Base-by-base conservation (phyloP, 2,888 invertebrate species). In the Copidosoma aretas region DNA sequence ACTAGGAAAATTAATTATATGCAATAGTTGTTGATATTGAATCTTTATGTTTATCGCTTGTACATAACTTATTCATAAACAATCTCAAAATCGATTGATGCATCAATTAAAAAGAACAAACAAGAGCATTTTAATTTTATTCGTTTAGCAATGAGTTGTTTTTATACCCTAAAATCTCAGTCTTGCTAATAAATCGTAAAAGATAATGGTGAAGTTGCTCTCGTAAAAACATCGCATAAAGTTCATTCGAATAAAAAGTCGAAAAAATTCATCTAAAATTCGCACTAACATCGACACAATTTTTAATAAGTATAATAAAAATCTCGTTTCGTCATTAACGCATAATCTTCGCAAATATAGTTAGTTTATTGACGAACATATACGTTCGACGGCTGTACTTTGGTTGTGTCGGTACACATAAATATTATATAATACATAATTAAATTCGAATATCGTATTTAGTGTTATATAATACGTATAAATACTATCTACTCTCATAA, bases 401-500 rank as follows among this genome's bases (percentile, higher is more conserved):
- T 81, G 81, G 81, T 81, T 78, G 80, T 77, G 77, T 78, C 78
- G 80, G 77, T 78, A 79, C 77, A 77, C 58, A 58, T 41, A 63
- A 58, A 60, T 51, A 39, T 32, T 22, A 57, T 63, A 64, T 61
- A 73, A 77, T 77, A 79, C 74, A 74, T 80, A 80, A 73, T 75
- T 77, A 77, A 78, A 78, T 75, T 75, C 64, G 39, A 54, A 70
- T 64, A 17, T 32, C 32, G 46, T 67, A 64, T 76, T 73, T 57
- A 75, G 73, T 61, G 70, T 78, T 77, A 78, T 79, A 77, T 77
- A 80, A 71, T 76, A 76, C 73, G 77, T 75, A 67, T 46, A 78
- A 80, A 77, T 77, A 80, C 72, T 77, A 76, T 73, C 77, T 75
- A 67, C 69, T 72, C 32, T 75, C 68, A 77, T 79, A 79, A 76